Percentiles rank a stretch among this genome's conserved stretches.
phyloP scores from a whole-genome alignment of 2,113 vertebrate species.

The Tragelaphus imberbis region DNA sequence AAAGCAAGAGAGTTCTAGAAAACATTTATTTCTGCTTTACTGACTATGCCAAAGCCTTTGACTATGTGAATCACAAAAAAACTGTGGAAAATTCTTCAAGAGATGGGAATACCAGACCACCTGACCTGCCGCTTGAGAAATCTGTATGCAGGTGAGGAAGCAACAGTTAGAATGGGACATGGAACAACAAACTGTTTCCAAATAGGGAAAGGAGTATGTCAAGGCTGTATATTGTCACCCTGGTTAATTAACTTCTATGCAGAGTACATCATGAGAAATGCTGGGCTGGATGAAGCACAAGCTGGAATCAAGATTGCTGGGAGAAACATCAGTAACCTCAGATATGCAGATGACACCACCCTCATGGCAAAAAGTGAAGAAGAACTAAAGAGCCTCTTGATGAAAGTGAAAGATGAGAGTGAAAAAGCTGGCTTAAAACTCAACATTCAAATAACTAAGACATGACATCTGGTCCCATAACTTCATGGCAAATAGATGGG shows the following conservation, averaged over 20 bases:
- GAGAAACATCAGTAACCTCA: not conserved
- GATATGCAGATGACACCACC: not conserved
- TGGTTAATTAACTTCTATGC: not conserved
- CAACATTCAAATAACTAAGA: not conserved
- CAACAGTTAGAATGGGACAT: not conserved
- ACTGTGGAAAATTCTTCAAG: not conserved
- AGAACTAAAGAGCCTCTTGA: not conserved
- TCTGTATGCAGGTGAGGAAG: not conserved
- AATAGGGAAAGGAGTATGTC: not conserved
- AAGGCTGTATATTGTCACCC: not conserved
- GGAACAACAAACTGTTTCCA: not conserved
- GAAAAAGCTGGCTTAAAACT: not conserved
- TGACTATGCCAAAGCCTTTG: not conserved
- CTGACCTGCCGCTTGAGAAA: not conserved
- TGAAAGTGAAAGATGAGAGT: not conserved
- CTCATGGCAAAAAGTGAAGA: not conserved
- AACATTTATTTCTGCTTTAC: not conserved
- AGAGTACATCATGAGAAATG: not conserved
- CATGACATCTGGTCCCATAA: not conserved
- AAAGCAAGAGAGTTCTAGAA: not conserved
- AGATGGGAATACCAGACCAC: not conserved
- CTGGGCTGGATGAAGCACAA: not conserved
- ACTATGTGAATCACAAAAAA: not conserved
- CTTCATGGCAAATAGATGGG: not conserved
- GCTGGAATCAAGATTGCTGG: not conserved